Base-by-base conservation (phyloP, 1,140 invertebrate species). In the Leguminivora glycinivorella region DNA sequence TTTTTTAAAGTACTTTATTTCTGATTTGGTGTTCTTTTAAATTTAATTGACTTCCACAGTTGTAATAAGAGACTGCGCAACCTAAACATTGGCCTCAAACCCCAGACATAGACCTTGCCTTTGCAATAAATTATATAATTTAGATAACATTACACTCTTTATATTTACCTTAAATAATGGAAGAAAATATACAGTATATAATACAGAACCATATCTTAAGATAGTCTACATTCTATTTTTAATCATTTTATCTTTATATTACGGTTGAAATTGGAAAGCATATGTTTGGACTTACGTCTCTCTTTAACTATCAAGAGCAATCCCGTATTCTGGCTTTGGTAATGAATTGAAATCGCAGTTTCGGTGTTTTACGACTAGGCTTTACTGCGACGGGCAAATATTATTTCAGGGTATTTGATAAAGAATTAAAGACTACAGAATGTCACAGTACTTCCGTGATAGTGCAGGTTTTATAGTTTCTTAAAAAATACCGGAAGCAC, bases 381-480 rank as follows among this genome's bases (percentile, higher is more conserved):
- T 52, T 52, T 52, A 9, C 14, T 6, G 17, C n/a, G 47, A 52
- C 6, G 47, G 47, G 47, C 19, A 22, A 52, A 52, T 52, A 52
- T 52, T 52, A 52, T 52, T 52, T 10, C 47, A 52, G 19, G 22
- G 47, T 52, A 52, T 52, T 52, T 52, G 47, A n/a, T 52, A 9
- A 22, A 22, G 17, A 52, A 22, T 52, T 6, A 47, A 52, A 52
- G n/a, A n/a, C n/a, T n/a, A n/a, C n/a, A n/a, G n/a, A 10, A 52
- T 52, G 14, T 0, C 14, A 52, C 17, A 0, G 4, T 17, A 43
- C 2, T 14, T n/a, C 7, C 14, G 38, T 40, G 12, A 43, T 6
- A 3, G 26, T 29, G 26, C 26, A 29, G 26, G 29, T 3, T 31
- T 4, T 31, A 7, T 31, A 31, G 3, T 31, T 3, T 31, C 7